phyloP scores from a whole-genome alignment of 2,888 invertebrate species.

The Cyaniris semiargus region DNA sequence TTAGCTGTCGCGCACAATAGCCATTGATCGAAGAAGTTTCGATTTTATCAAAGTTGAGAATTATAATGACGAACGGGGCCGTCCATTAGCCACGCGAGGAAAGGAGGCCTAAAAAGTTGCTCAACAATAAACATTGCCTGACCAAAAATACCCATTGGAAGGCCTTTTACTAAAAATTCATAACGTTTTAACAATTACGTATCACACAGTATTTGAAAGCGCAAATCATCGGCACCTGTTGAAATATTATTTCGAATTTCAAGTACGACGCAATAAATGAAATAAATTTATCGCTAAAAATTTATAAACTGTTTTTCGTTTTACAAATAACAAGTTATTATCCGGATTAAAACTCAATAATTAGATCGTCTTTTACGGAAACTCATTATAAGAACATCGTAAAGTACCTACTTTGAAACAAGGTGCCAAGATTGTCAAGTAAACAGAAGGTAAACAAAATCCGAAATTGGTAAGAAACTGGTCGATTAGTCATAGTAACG shows the following conservation, averaged over 20 bases:
- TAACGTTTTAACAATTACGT: no score
- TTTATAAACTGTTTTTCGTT: neutral
- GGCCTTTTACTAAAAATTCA: no score
- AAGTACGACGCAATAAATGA: neutral
- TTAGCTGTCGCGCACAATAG: neutral
- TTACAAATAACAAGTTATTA: neutral
- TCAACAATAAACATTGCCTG: no score
- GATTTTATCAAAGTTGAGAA: neutral
- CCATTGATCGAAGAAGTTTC: constrained; percentile 7
- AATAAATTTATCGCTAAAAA: neutral
- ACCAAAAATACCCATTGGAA: no score
- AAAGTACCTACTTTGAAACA: constrained; percentile 24
- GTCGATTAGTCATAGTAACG: constrained; percentile 18
- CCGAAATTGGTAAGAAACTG: constrained; percentile 1
- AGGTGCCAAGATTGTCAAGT: constrained; percentile 22
- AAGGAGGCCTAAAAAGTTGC: neutral
- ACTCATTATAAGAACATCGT: constrained; percentile 24
- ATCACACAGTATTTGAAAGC: no score
- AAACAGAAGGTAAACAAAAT: neutral
- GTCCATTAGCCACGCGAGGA: neutral
- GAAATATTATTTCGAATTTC: no score
- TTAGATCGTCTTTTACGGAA: constrained; percentile 22
- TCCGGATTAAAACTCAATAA: constrained; percentile 3
- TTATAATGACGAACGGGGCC: neutral
- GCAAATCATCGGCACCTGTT: no score